phyloP scores from a whole-genome alignment of 2,888 invertebrate genomes.

The Saturnia japonica region DNA sequence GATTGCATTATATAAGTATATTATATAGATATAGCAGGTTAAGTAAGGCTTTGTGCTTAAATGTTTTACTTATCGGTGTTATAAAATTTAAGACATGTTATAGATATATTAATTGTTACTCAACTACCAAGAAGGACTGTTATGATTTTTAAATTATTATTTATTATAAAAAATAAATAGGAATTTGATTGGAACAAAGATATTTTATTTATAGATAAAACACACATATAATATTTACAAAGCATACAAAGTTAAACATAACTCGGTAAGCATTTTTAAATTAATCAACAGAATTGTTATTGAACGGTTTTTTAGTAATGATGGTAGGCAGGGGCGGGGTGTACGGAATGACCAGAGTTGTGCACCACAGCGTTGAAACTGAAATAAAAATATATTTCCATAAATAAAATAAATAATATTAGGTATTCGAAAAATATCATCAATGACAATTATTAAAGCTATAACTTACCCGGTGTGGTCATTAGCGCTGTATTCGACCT shows the following conservation, averaged over 20 bases:
- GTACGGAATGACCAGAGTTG: constrained; percentile 39
- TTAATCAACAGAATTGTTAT: not conserved
- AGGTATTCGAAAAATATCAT: too few relatives aligned
- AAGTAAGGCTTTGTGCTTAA: not conserved
- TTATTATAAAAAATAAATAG: too few relatives aligned
- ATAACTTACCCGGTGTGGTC: constrained; percentile 62
- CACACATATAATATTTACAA: not conserved
- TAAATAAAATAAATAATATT: too few relatives aligned
- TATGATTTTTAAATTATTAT: not conserved
- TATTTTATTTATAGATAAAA: not conserved
- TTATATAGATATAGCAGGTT: not conserved
- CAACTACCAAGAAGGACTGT: not conserved
- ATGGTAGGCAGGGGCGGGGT: constrained; percentile 26
- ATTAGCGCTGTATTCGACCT: constrained; percentile 78
- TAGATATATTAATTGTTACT: too few relatives aligned
- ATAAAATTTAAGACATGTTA: not conserved
- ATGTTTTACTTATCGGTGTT: not conserved
- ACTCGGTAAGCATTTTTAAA: not conserved
- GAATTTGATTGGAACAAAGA: not conserved
- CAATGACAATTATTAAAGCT: too few relatives aligned
- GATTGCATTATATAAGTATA: not conserved
- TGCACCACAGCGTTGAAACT: constrained; percentile 53
- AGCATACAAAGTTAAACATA: not conserved
- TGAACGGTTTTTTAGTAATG: not conserved
- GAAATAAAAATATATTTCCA: constrained; percentile 28